Percentiles rank a stretch among this genome's conserved stretches.
Evolutionary conservation across 2,113 vertebrate species (phyloP).

Genomic region (Menura novaehollandiae): DNA sequence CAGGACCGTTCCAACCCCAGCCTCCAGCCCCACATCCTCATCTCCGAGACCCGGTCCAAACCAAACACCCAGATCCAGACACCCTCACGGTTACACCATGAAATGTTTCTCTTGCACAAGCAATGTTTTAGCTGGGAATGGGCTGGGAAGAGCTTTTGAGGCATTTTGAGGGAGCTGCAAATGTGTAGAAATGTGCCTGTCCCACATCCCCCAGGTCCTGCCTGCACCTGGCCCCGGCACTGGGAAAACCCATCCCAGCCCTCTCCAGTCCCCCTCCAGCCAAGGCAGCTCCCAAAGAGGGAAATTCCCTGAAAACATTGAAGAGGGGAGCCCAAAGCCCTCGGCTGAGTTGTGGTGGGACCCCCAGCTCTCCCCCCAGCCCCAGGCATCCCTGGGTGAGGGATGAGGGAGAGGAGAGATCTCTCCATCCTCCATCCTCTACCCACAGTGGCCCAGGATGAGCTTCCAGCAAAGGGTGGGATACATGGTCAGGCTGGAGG

Average conservation of each 20-base stretch:
- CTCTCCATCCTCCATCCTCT: neutral
- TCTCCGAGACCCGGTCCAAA: neutral
- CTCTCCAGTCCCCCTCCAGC: neutral
- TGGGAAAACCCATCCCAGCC: neutral
- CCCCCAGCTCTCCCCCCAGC: neutral
- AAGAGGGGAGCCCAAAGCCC: accelerated
- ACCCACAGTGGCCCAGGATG: accelerated
- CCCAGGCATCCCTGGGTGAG: neutral
- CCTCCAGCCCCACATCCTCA: neutral
- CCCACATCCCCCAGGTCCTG: neutral
- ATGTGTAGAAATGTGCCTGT: neutral
- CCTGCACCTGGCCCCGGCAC: neutral
- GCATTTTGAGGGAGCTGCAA: neutral
- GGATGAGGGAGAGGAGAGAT: neutral
- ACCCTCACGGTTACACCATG: accelerated
- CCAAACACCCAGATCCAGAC: neutral
- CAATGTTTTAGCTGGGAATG: neutral
- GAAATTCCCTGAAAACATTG: neutral
- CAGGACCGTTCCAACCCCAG: neutral
- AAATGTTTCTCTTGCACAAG: neutral
- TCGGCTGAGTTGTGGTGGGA: neutral
- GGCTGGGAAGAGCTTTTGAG: neutral
- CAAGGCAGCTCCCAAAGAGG: neutral
- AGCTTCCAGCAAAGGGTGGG: neutral
- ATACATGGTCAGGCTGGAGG: neutral